Base-by-base conservation (phyloP, 1,140 invertebrate species). In the Myzus persicae region DNA sequence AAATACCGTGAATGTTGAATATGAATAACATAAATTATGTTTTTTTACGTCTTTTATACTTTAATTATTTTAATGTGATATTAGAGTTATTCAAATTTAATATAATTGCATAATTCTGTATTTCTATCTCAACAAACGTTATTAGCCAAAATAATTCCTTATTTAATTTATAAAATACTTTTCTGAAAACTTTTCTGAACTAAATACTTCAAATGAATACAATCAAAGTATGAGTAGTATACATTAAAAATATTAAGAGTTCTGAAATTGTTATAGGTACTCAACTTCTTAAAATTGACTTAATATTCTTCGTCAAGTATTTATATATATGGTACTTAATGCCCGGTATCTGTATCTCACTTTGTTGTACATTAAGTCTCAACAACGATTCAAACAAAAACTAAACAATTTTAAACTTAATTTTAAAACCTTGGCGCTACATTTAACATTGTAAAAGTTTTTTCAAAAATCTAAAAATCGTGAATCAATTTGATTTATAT, bases 231-330 rank as follows among this genome's bases (percentile, higher is more conserved):
- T 76, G 11, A 76, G 31, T n/a, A 18, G 14, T 76, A n/a, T 76
- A n/a, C 14, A 76, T 76, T n/a, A n/a, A 76, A 76, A n/a, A 76
- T 76, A 76, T 76, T 76, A 76, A 76, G 59, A 76, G 59, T 76
- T n/a, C 14, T n/a, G n/a, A 76, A 5, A n/a, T 76, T 5, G 31
- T 67, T n/a, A 67, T 67, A n/a, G n/a, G n/a, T n/a, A 67, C 11
- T 76, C 18, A 18, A 76, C 59, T 76, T n/a, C 59, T 76, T 76
- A 76, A 76, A 14, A 76, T 76, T 76, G 31, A 18, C n/a, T n/a
- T 76, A 67, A 14, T 67, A 76, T 76, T 76, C 36, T 76, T 76
- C 31, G 31, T 76, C 18, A 76, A n/a, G 31, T 76, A n/a, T 76
- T n/a, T 76, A n/a, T 76, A n/a, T 76, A n/a, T n/a, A n/a, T 14